Base-by-base conservation (phyloP, 2,113 vertebrate genomes). In the Poeciliopsis turrubarensis region DNA sequence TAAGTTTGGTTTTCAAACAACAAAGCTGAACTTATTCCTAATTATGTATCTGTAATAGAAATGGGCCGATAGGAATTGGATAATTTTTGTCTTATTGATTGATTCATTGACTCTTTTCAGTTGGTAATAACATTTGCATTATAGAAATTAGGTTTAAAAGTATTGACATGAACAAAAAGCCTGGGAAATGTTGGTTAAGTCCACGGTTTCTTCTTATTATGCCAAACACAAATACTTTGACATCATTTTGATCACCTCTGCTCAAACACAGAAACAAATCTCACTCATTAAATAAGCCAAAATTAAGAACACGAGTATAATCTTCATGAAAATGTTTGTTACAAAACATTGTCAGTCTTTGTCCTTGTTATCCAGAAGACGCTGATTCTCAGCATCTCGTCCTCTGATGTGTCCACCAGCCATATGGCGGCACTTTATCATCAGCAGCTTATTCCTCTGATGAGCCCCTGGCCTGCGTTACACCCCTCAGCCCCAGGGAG, bases 391-490 rank as follows among this genome's bases (percentile, higher is more conserved):
- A 37, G 44, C 13, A 70, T 74, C 44, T 72, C 79, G 34, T 79
- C 26, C 71, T 73, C 80, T 60, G 70, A 78, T 41, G 71, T 68
- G 74, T 84, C 84, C 76, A 74, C 31, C 37, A 65, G 66, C 87
- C 83, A 90, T 82, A 85, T 91, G 91, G 80, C 70, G 72, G 32
- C 61, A 72, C 61, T 78, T 60, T 27, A 61, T 79, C 82, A 78
- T 63, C 39, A 68, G 60, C 37, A 47, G 68, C 74, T 76, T 39
- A 27, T 67, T 30, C 25, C 13, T 13, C 39, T 37, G 63, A 75
- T 67, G 73, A 73, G 80, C 29, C 37, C n/a, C 30, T 74, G 65
- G 57, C 82, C 77, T 60, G 31, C 51, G 70, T 60, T 54, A 70
- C 51, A 66, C 62, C 65, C 6, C 3, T 39, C 13, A 1, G 60